Percentiles rank a stretch among this genome's conserved stretches.
Evolutionary conservation across 2,888 invertebrate genomes (phyloP).

Genomic region (Acanthosepion esculentum): DNA sequence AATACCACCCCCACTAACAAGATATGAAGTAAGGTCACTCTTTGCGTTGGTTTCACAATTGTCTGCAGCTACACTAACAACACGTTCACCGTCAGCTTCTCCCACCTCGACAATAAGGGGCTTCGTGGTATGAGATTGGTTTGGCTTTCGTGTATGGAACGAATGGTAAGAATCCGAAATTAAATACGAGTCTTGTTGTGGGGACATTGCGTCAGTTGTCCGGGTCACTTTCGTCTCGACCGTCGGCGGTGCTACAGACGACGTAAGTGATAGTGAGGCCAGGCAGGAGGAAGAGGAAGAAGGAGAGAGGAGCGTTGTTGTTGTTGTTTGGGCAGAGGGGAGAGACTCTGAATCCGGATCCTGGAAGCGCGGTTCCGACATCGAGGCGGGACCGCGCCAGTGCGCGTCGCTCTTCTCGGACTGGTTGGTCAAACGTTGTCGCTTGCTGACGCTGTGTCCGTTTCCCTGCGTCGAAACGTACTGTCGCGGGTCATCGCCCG

Average conservation of each 20-base stretch:
- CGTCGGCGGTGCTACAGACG: neutral
- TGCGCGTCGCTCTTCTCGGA: neutral
- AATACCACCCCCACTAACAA: neutral
- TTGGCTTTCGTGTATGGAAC: neutral
- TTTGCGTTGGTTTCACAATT: neutral
- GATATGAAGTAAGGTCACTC: neutral
- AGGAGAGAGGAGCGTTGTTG: neutral
- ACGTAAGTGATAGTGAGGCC: neutral
- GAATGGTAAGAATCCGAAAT: neutral
- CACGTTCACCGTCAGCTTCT: neutral
- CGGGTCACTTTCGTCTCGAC: neutral
- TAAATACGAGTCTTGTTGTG: neutral
- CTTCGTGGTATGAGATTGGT: neutral
- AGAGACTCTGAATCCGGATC: neutral
- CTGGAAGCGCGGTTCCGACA: neutral
- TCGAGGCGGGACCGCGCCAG: neutral
- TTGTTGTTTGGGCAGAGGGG: neutral
- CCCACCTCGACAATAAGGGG: neutral
- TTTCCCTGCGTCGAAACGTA: neutral
- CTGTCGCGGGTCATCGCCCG: neutral
- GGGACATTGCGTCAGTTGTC: neutral
- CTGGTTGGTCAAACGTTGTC: neutral
- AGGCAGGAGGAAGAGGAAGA: neutral
- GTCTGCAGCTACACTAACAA: neutral
- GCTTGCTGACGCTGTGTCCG: neutral